Conservation (phyloP, 1,140 invertebrate genomes). For the Dreissena polymorpha region DNA sequence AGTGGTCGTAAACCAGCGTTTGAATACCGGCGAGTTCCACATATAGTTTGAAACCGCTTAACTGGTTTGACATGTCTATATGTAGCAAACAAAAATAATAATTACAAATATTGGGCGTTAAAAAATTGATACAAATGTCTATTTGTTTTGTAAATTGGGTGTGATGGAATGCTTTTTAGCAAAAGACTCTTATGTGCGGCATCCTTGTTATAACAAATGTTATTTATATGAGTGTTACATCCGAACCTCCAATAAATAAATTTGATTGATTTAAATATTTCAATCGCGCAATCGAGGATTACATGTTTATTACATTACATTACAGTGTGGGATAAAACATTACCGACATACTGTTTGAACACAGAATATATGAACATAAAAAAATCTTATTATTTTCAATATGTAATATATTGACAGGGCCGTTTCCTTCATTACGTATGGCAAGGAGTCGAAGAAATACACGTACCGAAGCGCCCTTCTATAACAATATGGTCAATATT, state of each 20-base stretch:
- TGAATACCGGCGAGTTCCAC: not conserved
- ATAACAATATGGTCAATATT: slow-evolving; percentile 2
- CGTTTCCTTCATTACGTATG: not conserved
- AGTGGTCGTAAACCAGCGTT: not conserved
- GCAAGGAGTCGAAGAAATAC: not conserved
- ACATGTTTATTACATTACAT: not conserved
- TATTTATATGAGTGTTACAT: not conserved
- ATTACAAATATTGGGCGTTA: not conserved
- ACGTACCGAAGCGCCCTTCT: slow-evolving; percentile 16
- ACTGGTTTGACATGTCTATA: not conserved
- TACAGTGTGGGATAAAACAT: not conserved
- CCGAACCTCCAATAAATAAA: not conserved
- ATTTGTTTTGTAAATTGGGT: not conserved
- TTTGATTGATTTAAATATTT: no score
- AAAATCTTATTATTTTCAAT: not conserved
- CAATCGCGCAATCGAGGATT: no score
- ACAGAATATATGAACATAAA: no score
- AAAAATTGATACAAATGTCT: not conserved
- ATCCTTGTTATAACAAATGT: not conserved
- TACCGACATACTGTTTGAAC: no score
- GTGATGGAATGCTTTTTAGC: not conserved
- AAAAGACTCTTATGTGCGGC: not conserved
- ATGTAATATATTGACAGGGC: not conserved
- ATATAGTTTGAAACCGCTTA: not conserved
- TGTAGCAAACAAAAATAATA: not conserved